Conservation (phyloP, 2,797 vertebrate genomes). For the Sphenopsis melanotis region DNA sequence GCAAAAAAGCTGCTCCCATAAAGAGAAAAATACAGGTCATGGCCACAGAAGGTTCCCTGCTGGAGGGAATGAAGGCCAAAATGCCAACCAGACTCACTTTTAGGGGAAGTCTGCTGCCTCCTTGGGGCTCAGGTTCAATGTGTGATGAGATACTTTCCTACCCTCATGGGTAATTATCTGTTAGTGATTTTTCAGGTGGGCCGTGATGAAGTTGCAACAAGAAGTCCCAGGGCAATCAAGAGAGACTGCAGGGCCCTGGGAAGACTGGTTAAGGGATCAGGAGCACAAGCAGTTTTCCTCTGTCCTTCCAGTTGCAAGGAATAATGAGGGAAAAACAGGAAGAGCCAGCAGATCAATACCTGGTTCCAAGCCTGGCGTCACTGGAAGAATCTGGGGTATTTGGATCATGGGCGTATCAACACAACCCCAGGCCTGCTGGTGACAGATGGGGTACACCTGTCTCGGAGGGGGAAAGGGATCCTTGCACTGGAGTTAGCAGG, state of each 20-base stretch:
- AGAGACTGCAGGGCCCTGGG: neutral
- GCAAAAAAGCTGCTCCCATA: neutral
- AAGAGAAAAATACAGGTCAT: neutral
- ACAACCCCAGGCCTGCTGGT: neutral
- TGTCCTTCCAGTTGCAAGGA: neutral
- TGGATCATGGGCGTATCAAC: neutral
- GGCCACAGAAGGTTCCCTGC: neutral
- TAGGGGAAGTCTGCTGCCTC: neutral
- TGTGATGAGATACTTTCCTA: neutral
- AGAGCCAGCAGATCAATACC: neutral
- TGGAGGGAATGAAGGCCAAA: neutral
- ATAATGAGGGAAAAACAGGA: neutral
- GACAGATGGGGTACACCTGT: neutral
- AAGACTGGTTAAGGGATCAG: neutral
- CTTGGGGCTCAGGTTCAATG: neutral
- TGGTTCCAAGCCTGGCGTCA: neutral
- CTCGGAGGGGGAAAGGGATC: neutral
- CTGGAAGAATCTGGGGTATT: neutral
- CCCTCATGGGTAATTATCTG: neutral
- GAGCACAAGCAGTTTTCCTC: neutral
- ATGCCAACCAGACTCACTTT: neutral
- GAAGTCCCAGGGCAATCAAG: neutral
- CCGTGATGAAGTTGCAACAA: neutral
- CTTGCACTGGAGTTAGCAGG: neutral
- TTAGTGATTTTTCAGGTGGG: neutral